Conservation (phyloP, 2,113 vertebrate species). For the Dinomys branickii region DNA sequence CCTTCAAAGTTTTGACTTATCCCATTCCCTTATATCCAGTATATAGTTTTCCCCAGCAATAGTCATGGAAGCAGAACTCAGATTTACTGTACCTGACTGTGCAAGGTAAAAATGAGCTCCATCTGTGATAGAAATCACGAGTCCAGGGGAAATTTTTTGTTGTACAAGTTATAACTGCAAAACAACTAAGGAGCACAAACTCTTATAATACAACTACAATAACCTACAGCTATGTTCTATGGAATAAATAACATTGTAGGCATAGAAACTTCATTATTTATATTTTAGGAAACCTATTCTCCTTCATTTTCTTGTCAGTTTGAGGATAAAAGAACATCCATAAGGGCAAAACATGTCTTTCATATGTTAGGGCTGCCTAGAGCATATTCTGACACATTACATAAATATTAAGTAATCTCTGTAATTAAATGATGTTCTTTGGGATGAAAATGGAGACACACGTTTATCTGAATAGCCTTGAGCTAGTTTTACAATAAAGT, state of each 20-base stretch:
- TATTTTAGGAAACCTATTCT: conserved; percentile 5
- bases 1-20: neutral
- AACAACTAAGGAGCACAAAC: neutral
- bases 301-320: conserved; percentile 55
- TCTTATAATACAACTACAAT: neutral
- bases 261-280: neutral
- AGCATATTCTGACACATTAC: conserved; percentile 40
- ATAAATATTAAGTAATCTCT: conserved; percentile 56
- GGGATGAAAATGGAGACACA: conserved; percentile 10
- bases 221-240: neutral
- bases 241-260: neutral
- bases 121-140: neutral
- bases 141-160: neutral
- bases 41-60: neutral
- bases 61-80: neutral
- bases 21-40: neutral
- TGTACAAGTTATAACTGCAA: neutral
- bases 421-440: conserved; percentile 37
- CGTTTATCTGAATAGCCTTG: conserved; percentile 48
- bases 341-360: conserved; percentile 44
- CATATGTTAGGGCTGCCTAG: conserved; percentile 15
- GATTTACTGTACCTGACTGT: neutral
- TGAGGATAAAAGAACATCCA: conserved; percentile 4
- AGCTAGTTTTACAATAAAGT: conserved; percentile 58
- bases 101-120: neutral